Evolutionary conservation across 1,140 invertebrate species (phyloP), one percentile per base, ranked within the genome.

Genomic region (Conus betulinus): DNA sequence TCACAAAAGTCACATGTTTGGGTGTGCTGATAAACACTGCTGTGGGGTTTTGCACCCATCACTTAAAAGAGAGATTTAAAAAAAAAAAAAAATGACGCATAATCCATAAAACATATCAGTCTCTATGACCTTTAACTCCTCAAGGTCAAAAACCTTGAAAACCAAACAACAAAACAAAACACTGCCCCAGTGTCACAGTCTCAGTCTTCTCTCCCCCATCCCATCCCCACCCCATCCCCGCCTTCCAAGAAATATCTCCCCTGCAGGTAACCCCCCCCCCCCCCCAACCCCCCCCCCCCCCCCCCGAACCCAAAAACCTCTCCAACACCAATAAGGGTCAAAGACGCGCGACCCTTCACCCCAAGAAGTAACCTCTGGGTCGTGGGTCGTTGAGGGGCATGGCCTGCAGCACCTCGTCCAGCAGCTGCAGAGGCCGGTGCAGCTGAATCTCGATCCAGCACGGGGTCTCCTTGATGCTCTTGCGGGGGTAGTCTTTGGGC

Each of bases 391-490:
- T 93, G 17, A 94, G 90, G 5, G 94, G 94, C 94, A 94, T 94
- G 1, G 94, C 93, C 85, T 94, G 94, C 81, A 94, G 91, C 15
- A 99, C 99, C 96, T 99, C 99, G 94, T 99, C 99, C 7, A 99
- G 96, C 5, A 99, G 96, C 94, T 99, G 99, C 60, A 99, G 96
- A 3, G 99, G 94, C 81, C 99, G 97, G 96, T 99, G 98, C 81
- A 99, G 95, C 95, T 99, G 98, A 27, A 99, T 97, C 95, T 99
- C 99, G 91, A 99, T 98, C 99, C 99, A 99, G 96, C 99, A 99
- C 7, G 99, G 99, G 20, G 98, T 99, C 95, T 99, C 98, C 95
- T 99, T 99, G 93, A 99, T 99, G 88, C 98, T 98, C 94, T 98
- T 97, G 89, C 99, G 96, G 3, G 98, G 98, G 96, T 99, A 99